A percentile compares a stretch with the other conserved stretches of the same genome.
Conservation (phyloP, 2,888 invertebrate species). For the Bembecia ichneumoniformis region DNA sequence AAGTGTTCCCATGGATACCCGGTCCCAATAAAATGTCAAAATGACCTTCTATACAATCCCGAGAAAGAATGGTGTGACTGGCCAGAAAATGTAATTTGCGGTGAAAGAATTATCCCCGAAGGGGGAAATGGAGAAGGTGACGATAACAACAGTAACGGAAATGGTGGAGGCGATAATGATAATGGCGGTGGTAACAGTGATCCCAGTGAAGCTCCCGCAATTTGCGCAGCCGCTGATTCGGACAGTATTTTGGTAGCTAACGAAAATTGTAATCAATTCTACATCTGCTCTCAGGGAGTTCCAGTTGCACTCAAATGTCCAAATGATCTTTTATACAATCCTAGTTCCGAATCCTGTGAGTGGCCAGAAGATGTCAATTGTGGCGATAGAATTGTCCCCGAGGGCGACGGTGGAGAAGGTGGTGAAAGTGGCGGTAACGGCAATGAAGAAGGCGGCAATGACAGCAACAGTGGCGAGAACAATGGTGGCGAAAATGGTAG, state of each 20-base stretch:
- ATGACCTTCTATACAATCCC: conserved; percentile 19
- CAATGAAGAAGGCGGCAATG: conserved; percentile 3
- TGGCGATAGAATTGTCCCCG: conserved; percentile 17
- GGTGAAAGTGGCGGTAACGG: conserved; percentile 8
- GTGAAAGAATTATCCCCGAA: conserved; percentile 15
- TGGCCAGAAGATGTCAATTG: conserved; percentile 26
- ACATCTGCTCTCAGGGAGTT: conserved; percentile 20
- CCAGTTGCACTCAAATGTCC: conserved; percentile 22
- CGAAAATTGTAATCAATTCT: conserved; percentile 31
- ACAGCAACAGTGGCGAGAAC: conserved; percentile 4
- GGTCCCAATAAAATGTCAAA: conserved; percentile 15
- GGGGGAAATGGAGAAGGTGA: neutral
- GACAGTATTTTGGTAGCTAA: conserved; percentile 26
- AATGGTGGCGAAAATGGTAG: conserved; percentile 9
- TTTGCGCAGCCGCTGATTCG: conserved; percentile 21
- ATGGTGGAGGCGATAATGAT: neutral
- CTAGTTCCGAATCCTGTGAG: conserved; percentile 23
- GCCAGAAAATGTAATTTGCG: conserved; percentile 24
- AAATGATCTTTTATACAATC: conserved; percentile 23
- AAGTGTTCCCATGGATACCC: conserved; percentile 20
- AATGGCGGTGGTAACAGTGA: conserved; percentile 11
- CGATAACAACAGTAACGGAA: neutral
- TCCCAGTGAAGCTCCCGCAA: conserved; percentile 11
- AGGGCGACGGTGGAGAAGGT: conserved; percentile 5
- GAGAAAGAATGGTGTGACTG: conserved; percentile 22